These are phyloP conservation scores for Drosophila pectinifera DNA, from an alignment of 1,140 invertebrate genomes.

Conservation along the genomic window DNA sequence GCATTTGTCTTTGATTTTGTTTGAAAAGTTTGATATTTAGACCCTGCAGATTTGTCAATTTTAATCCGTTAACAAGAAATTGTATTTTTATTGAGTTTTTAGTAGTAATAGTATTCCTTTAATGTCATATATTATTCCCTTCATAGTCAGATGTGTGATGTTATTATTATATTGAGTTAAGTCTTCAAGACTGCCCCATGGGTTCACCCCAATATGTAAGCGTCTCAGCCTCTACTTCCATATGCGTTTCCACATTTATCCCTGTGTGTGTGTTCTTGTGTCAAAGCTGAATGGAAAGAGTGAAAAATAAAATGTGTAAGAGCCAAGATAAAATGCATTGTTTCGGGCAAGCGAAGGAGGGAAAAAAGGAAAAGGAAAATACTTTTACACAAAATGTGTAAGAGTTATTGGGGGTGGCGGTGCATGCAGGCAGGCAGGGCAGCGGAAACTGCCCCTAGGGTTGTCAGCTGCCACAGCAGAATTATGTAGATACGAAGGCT, in stretches of 20 bases:
- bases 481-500: background rate
- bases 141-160: too few species aligned
- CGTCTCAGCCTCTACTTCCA: constrained; percentile 49
- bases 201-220: constrained; percentile 57
- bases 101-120: too few species aligned
- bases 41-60: too few species aligned
- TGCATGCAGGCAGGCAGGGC: constrained; percentile 55
- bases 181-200: background rate
- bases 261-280: constrained; percentile 57
- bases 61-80: too few species aligned
- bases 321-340: constrained; percentile 79
- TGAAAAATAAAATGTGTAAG: constrained; percentile 78
- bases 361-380: constrained; percentile 40
- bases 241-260: constrained; percentile 16
- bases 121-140: too few species aligned
- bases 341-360: constrained; percentile 38
- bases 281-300: constrained; percentile 67
- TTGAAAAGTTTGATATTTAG: too few species aligned
- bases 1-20: too few species aligned
- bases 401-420: constrained; percentile 46
- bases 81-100: too few species aligned
- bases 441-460: constrained; percentile 56
- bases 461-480: constrained; percentile 34
- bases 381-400: constrained; percentile 58
- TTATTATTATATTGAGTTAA: background rate